Base-by-base conservation (phyloP, 2,888 invertebrate species). In the Pyrgus malvae region DNA sequence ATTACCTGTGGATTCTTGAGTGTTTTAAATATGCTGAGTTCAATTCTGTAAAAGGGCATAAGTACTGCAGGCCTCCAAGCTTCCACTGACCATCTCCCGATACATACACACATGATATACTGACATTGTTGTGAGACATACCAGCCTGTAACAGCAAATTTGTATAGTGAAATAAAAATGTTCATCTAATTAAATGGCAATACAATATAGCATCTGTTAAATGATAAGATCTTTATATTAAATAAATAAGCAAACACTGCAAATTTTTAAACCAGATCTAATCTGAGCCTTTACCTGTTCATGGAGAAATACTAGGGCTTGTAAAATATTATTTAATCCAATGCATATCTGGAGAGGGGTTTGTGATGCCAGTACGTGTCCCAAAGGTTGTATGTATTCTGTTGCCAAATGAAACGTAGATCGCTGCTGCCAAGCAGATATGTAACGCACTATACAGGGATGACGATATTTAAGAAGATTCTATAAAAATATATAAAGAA, bases 21-120 rank as follows among this genome's bases (percentile, higher is more conserved):
- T 94, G 93, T 69, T 92, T 93, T 38, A 96, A 83, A 70, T 94
- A 93, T 33, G 92, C 91, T 48, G 91, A 75, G 41, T 92, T 94
- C 11, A 95, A 78, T 60, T 96, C 95, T 55, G 85, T 88, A 65
- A 93, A 93, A 63, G 92, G 91, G 79, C 94, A 95, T 8, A 96
- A 90, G 76, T 94, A 95, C 76, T 98, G 97, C 70, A 97, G 90
- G 3, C 96, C 96, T 8, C 96, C 96, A 23, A 98, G 89, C 73
- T 96, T 96, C 98, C 98, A 98, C 55, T 93, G 93, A 0, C 97
- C 97, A 83, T 97, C 96, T 11, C 92, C 92, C 19, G 95, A 94
- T 5, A 97, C 93, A 84, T 96, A 98, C 58, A 98, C 91, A 3
- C 97, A 94, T 61, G 95, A 92, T 62, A 92, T 85, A 75, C 95